These are phyloP conservation scores for Netta rufina DNA, from an alignment of 2,797 vertebrate genomes.

Conservation along the genomic window DNA sequence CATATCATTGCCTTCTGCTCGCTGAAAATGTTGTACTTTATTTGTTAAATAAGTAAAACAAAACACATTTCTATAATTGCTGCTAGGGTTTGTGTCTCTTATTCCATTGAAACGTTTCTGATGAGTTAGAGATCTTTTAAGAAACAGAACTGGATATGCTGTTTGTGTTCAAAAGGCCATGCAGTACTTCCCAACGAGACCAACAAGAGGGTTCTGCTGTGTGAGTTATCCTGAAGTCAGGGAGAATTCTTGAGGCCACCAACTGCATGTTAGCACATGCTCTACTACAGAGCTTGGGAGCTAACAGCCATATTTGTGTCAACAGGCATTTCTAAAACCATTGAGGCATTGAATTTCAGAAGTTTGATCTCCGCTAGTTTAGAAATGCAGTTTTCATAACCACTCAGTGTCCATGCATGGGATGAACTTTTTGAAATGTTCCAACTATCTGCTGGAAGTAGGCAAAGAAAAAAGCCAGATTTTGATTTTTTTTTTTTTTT, in stretches of 20 bases:
- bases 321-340: background rate
- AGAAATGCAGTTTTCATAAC: background rate
- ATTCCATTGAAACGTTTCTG: background rate
- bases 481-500: background rate
- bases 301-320: background rate
- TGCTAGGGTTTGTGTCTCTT: background rate
- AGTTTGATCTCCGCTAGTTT: background rate
- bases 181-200: background rate
- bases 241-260: background rate
- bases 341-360: background rate
- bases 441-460: background rate
- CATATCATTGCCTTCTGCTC: background rate
- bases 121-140: background rate
- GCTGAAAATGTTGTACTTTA: background rate
- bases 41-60: background rate
- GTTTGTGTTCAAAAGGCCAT: background rate
- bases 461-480: background rate
- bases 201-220: background rate
- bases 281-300: background rate
- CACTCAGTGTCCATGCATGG: background rate
- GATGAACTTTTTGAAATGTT: background rate
- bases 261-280: background rate
- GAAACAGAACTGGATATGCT: background rate
- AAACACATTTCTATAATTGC: background rate
- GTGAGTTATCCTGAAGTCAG: background rate